phyloP scores from a whole-genome alignment of 2,797 vertebrate species.

The Cryptoblepharus egeriae region DNA sequence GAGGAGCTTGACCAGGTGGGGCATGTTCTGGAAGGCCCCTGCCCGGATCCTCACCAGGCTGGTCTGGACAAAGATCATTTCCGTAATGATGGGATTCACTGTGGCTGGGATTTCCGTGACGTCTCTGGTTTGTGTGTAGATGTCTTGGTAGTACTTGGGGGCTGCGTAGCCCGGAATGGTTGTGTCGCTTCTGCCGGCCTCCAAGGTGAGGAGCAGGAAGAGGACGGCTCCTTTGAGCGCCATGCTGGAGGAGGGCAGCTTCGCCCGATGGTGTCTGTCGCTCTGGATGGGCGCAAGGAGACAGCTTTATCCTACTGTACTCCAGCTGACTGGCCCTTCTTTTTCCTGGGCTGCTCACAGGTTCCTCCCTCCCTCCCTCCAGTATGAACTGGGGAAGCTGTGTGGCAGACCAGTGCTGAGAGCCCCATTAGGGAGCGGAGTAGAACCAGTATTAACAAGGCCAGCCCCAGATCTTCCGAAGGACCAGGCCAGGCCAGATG shows the following conservation, averaged over 20 bases:
- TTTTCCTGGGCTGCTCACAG: no score
- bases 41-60: slow-evolving; percentile 71
- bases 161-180: neutral
- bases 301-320: no score
- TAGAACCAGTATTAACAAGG: no score
- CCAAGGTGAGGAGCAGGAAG: slow-evolving; percentile 41
- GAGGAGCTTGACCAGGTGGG: slow-evolving; percentile 74
- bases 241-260: slow-evolving; percentile 34
- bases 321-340: no score
- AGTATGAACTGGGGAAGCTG: no score
- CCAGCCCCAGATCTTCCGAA: no score
- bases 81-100: slow-evolving; percentile 62
- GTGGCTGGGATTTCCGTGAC: slow-evolving; percentile 72
- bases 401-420: no score
- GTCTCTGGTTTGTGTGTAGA: slow-evolving; percentile 66
- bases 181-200: neutral
- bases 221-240: slow-evolving; percentile 28
- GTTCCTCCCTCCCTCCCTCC: no score
- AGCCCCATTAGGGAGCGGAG: no score
- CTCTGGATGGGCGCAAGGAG: no score
- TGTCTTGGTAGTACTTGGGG: slow-evolving; percentile 54
- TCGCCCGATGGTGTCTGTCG: neutral
- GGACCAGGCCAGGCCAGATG: no score
- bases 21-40: slow-evolving; percentile 76
- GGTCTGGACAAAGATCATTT: slow-evolving; percentile 79